These are phyloP conservation scores for Pandion haliaetus DNA, from an alignment of 2,113 vertebrate species.

Conservation along the genomic window DNA sequence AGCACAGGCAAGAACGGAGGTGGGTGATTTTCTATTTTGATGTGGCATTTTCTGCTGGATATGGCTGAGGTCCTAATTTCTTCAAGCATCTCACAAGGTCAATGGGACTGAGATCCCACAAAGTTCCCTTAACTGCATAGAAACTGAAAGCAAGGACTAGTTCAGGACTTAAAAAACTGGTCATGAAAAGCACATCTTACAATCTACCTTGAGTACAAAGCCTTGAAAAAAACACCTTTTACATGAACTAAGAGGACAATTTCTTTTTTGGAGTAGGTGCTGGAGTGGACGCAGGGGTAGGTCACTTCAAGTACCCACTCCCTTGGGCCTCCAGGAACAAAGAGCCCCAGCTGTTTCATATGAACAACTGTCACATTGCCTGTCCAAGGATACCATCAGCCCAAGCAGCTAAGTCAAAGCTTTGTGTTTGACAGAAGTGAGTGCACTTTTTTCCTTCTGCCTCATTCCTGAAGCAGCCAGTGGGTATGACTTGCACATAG, in stretches of 20 bases:
- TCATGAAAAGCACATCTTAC: background rate
- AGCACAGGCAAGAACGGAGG: background rate
- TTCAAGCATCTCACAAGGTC: background rate
- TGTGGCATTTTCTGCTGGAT: background rate
- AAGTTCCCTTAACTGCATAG: background rate
- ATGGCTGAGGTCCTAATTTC: background rate
- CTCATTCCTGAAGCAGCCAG: background rate
- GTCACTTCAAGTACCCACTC: background rate
- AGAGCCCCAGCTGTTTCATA: background rate
- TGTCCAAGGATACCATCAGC: background rate
- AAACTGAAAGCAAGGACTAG: background rate
- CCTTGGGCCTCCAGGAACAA: background rate
- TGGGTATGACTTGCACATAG: background rate
- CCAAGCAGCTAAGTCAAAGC: background rate
- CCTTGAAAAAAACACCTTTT: background rate
- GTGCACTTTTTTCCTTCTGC: background rate
- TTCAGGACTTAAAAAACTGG: background rate
- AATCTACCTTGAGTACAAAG: background rate
- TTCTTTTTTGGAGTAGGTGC: background rate
- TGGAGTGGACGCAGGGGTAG: background rate
- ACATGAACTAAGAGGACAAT: background rate
- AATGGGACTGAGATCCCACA: background rate
- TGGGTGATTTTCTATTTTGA: background rate
- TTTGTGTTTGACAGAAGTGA: background rate
- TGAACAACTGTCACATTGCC: background rate